Evolutionary conservation across 1,140 invertebrate genomes (phyloP), one percentile per base, ranked within the genome.

Genomic region (Drosophila nasuta): DNA sequence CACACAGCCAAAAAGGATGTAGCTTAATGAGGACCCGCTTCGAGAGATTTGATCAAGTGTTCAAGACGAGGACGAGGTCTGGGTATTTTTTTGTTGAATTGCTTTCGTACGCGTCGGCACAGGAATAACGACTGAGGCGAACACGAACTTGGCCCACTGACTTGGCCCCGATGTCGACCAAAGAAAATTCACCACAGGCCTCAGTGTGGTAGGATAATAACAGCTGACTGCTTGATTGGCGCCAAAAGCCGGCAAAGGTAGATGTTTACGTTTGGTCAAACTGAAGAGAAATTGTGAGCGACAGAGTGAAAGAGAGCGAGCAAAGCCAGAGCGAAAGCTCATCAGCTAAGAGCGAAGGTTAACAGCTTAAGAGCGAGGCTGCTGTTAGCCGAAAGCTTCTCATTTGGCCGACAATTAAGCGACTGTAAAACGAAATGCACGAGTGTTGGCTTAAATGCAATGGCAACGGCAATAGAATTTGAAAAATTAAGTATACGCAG

Each of bases 71-170:
- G 35, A 63, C 41, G 13, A 54, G 51, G 51, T 54, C 51, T 54
- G 11, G 41, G 30, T 58, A 13, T 41, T 10, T 33, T 38, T 11
- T 25, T 25, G 20, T 25, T 49, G 56, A 30, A 57, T 71, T 66
- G 77, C 70, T 75, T 85, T 79, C 75, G 81, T 63, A 76, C 78
- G 77, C 85, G 54, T 79, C 78, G 85, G 85, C 85, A 81, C 68
- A 75, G 63, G 71, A 79, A 85, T 78, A 81, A 85, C 81, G 85
- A 88, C 85, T 88, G 64, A 81, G 60, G 49, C 72, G 33, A 38
- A 62, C 43, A 79, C 63, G 57, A 56, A 59, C 73, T 56, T 63
- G 66, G 66, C 69, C 72, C 77, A 89, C 72, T 63, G 67, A 75
- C 64, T 71, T 69, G 85, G 69, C 77, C 85, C 73, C 67, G 67